Evolutionary conservation across 2,888 invertebrate species (phyloP), one percentile per base, ranked within the genome.

Genomic region (Galerucella pusilla): DNA sequence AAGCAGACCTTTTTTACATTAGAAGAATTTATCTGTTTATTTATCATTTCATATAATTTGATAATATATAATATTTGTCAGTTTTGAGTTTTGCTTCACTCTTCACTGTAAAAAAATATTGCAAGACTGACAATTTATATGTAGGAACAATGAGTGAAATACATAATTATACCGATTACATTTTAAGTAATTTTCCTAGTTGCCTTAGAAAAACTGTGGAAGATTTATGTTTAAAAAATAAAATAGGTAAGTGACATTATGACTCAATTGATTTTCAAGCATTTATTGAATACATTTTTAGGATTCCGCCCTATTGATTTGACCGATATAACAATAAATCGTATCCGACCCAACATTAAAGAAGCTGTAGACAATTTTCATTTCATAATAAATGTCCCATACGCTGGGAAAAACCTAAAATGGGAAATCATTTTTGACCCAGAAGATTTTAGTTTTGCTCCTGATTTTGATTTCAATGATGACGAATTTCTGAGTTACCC

Each of bases 401-500:
- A 92, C 85, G 94, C 93, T 76, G 92, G 92, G 2, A 91, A 91
- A 78, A 89, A 88, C 75, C 85, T 94, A 5, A 90, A 90, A 80
- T 94, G 94, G 93, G 92, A 93, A 83, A 88, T 94, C 14, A 87
- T 93, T 75, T 94, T 94, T 86, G 92, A 93, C 84, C 87, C 86
- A 14, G 85, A 87, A 68, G 84, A 86, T 77, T 79, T 83, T 45
- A 75, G 73, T 12, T 91, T 92, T 83, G 92, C 94, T 92, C 94
- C 94, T 1, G 94, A 94, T 85, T 94, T 94, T 84, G 89, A 92
- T 81, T 94, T 94, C 86, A 91, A 93, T 80, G 93, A 94, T 85
- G 91, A 91, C 59, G 89, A 88, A 67, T 94, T 94, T 85, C 86
- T 92, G 42, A 89, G 88, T 71, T 91, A 90, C 84, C 88, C 91